Evolutionary conservation across 2,113 vertebrate species (phyloP).

Genomic region (Oostethus manadensis): DNA sequence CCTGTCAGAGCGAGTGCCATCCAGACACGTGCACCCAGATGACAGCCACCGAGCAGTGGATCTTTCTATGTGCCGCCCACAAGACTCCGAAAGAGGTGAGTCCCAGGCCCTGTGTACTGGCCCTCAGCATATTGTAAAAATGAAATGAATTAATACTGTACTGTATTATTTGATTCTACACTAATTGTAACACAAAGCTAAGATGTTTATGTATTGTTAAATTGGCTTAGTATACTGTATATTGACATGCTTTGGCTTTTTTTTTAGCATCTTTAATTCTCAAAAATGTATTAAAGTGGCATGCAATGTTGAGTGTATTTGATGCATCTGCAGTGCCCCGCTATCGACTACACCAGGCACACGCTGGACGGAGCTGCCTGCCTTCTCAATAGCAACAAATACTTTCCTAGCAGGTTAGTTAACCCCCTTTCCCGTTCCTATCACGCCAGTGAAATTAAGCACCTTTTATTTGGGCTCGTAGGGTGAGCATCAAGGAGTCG

Average conservation of each 20-base stretch:
- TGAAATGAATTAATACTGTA: no score
- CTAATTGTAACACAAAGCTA: no score
- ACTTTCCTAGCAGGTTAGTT: slow-evolving; percentile 94
- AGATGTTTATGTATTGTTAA: no score
- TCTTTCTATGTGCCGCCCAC: slow-evolving; percentile 98
- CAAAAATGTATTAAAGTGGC: no score
- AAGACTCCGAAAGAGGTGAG: slow-evolving; percentile 98
- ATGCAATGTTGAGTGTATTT: neutral
- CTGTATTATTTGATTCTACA: no score
- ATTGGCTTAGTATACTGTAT: no score
- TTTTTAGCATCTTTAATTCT: no score
- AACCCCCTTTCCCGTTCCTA: no score
- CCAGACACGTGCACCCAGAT: slow-evolving; percentile 98
- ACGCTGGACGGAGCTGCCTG: slow-evolving; percentile 98
- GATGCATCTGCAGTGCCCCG: slow-evolving; percentile 81
- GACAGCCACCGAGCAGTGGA: slow-evolving; percentile 99
- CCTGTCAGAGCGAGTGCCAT: slow-evolving; percentile 87
- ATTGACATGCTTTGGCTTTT: no score
- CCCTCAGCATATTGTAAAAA: no score
- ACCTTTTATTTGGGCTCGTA: slow-evolving; percentile 48
- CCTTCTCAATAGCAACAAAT: slow-evolving; percentile 99
- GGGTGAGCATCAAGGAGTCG: slow-evolving; percentile 99
- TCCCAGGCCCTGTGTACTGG: neutral
- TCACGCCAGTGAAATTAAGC: neutral
- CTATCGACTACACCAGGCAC: slow-evolving; percentile 97